Conservation (phyloP, 2,797 vertebrate species). For the Pempheris klunzingeri region DNA sequence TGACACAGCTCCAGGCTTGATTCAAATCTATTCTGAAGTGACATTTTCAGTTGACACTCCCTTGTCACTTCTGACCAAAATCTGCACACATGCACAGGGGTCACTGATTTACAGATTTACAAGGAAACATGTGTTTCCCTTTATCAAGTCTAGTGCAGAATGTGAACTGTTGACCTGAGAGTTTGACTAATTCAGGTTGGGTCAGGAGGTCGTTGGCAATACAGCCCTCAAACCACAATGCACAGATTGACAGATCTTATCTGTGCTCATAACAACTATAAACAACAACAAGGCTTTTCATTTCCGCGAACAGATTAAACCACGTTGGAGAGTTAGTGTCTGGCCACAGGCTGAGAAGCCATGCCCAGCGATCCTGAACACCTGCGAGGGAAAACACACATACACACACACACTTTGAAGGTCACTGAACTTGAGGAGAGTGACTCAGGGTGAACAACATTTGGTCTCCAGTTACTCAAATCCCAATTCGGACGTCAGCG, state of each 20-base stretch:
- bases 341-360: slow-evolving; percentile 59
- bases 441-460: slow-evolving; percentile 80
- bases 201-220: not conserved
- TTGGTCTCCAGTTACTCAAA: slow-evolving; percentile 81
- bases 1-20: slow-evolving; percentile 80
- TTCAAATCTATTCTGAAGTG: slow-evolving; percentile 87
- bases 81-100: slow-evolving; percentile 67
- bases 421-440: slow-evolving; percentile 84
- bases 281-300: slow-evolving; percentile 65
- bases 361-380: slow-evolving; percentile 74
- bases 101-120: slow-evolving; percentile 74
- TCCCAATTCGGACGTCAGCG: slow-evolving; percentile 76
- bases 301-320: slow-evolving; percentile 61
- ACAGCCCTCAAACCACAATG: not conserved
- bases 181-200: slow-evolving; percentile 2
- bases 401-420: slow-evolving; percentile 76
- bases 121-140: slow-evolving; percentile 52
- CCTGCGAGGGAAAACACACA: slow-evolving; percentile 71
- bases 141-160: slow-evolving; percentile 44
- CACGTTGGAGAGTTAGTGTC: slow-evolving; percentile 43
- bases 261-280: slow-evolving; percentile 54
- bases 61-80: slow-evolving; percentile 83
- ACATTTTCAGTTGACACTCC: slow-evolving; percentile 85
- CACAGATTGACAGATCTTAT: slow-evolving; percentile 45
- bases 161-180: slow-evolving; percentile 47